phyloP scores from a whole-genome alignment of 2,797 vertebrate species.

The Adelosebastes latens region DNA sequence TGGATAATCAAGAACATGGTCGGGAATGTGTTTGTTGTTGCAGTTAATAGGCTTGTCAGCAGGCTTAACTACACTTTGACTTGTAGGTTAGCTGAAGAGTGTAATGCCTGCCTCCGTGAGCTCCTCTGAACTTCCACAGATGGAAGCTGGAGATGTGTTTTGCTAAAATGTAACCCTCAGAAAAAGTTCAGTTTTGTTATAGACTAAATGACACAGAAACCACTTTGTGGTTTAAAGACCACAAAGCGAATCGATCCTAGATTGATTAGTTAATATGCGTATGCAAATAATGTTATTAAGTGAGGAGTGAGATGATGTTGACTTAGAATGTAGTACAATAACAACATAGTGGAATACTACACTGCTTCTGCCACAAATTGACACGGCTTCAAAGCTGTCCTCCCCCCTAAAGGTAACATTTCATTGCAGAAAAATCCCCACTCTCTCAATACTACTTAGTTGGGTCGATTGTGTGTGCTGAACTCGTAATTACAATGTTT shows the following conservation, averaged over 20 bases:
- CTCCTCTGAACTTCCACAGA: slow-evolving; percentile 10
- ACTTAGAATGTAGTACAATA: slow-evolving; percentile 22
- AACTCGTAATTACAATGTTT: slow-evolving; percentile 78
- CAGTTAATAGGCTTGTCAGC: slow-evolving; percentile 73
- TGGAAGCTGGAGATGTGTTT: slow-evolving; percentile 24
- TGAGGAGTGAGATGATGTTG: slow-evolving; percentile 2
- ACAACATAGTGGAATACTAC: slow-evolving; percentile 44
- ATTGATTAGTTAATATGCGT: slow-evolving; percentile 1
- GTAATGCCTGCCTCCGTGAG: slow-evolving; percentile 22
- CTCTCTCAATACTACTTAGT: slow-evolving; percentile 53
- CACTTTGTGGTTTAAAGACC: neutral
- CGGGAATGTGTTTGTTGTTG: slow-evolving; percentile 69
- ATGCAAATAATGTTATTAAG: slow-evolving; percentile 2
- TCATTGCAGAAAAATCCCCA: slow-evolving; percentile 64
- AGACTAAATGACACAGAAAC: slow-evolving; percentile 17
- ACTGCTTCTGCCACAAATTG: slow-evolving; percentile 49
- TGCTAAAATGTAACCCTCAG: neutral
- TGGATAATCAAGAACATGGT: slow-evolving; percentile 47
- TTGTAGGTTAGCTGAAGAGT: slow-evolving; percentile 31
- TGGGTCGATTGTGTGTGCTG: slow-evolving; percentile 62
- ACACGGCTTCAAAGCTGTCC: slow-evolving; percentile 49
- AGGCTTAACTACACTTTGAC: slow-evolving; percentile 60
- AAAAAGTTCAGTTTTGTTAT: slow-evolving; percentile 6
- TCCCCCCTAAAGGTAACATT: slow-evolving; percentile 63
- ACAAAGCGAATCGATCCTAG: neutral